Percentiles rank a stretch among this genome's conserved stretches.
Conservation (phyloP, 2,113 vertebrate species). For the Solenodon paradoxus region DNA sequence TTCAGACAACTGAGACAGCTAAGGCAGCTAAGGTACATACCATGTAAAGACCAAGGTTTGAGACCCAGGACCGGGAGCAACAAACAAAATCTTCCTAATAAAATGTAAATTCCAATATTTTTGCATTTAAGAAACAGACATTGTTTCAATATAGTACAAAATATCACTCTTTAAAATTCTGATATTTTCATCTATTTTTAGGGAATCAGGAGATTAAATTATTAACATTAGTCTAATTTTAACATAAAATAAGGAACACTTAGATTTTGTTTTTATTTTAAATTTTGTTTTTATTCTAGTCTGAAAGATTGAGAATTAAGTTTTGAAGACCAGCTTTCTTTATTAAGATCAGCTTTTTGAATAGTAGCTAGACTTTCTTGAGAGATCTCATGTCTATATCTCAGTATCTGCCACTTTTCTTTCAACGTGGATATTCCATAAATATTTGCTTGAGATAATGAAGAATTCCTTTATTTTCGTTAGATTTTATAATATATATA, state of each 20-base stretch:
- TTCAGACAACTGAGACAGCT: too few relatives aligned
- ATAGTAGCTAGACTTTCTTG: background rate
- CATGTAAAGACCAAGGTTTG: too few relatives aligned
- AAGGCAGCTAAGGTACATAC: too few relatives aligned
- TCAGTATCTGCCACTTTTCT: background rate
- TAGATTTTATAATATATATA: background rate
- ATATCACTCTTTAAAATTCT: constrained; percentile 25
- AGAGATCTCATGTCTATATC: background rate
- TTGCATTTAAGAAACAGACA: background rate
- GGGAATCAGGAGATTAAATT: background rate
- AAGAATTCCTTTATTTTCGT: constrained; percentile 19
- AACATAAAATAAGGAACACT: constrained; percentile 15
- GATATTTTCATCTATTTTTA: background rate
- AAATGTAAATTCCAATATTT: background rate
- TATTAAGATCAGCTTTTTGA: background rate
- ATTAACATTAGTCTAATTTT: background rate
- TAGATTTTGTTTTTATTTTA: constrained; percentile 39
- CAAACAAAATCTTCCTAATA: background rate
- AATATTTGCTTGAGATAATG: background rate
- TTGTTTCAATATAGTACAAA: background rate
- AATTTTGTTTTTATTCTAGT: background rate
- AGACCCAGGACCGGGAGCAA: too few relatives aligned
- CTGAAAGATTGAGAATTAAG: background rate
- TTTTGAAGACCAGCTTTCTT: constrained; percentile 11
- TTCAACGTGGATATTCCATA: background rate